Base-by-base conservation (phyloP, 2,888 invertebrate species). In the Athripsodes cinereus region DNA sequence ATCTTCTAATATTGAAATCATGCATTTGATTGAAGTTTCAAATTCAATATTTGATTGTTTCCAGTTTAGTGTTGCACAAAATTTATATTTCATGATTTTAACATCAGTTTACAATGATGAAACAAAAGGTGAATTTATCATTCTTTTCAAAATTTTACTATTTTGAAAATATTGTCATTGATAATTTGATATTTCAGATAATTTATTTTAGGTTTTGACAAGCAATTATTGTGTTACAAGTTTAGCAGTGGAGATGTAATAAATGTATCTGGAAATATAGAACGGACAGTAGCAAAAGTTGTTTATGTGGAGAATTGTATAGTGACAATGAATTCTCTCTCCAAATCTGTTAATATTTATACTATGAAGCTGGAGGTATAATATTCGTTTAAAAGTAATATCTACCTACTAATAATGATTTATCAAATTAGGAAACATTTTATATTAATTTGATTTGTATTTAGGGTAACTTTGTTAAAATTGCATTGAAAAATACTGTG, bases 401-500 rank as follows among this genome's bases (percentile, higher is more conserved):
- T n/a, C n/a, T n/a, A n/a, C n/a, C n/a, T n/a, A n/a, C n/a, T n/a
- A n/a, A n/a, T n/a, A n/a, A n/a, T n/a, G n/a, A n/a, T n/a, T n/a
- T n/a, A n/a, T n/a, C n/a, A n/a, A n/a, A n/a, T n/a, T n/a, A n/a
- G n/a, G n/a, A n/a, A n/a, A n/a, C n/a, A n/a, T n/a, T n/a, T n/a
- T n/a, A n/a, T n/a, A n/a, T n/a, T n/a, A n/a, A n/a, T n/a, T n/a
- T n/a, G n/a, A n/a, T n/a, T n/a, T n/a, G n/a, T n/a, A 53, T 22
- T 22, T 40, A 62, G 62, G 53, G 58, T 11, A 53, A 44, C 66
- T 20, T 40, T 26, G 22, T 55, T 8, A 48, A 59, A 52, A 19
- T 59, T 13, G 55, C 8, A n/a, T 44, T 5, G 16, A 44, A 71
- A 0, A 68, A 73, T 1, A 69, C 73, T 6, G 64, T 74, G 18